Evolutionary conservation across 2,797 vertebrate species (phyloP).

Genomic region (Sorex maritimensis): DNA sequence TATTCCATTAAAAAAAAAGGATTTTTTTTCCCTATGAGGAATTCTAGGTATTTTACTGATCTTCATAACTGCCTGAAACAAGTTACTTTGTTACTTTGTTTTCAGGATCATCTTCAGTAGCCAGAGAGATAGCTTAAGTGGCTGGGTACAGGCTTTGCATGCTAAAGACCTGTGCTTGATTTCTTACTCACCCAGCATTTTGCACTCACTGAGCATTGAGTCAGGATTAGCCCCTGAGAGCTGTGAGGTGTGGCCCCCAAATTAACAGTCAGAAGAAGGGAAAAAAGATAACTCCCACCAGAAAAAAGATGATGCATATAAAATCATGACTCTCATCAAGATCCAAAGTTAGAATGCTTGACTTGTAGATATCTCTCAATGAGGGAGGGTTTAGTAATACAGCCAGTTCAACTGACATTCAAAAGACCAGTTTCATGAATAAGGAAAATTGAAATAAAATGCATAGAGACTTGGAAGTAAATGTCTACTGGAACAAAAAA

Average conservation of each 20-base stretch:
- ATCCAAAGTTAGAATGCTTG: neutral
- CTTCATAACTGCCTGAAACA: neutral
- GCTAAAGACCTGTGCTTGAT: no score
- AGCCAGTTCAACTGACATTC: conserved; percentile 1
- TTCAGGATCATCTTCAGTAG: no score
- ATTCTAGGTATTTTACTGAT: neutral
- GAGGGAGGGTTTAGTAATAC: neutral
- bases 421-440: neutral
- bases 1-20: neutral
- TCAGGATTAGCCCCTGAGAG: no score
- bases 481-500: no score
- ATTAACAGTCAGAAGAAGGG: no score
- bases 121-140: no score
- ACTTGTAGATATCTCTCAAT: neutral
- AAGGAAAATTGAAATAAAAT: no score
- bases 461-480: no score
- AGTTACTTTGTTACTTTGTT: neutral
- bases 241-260: no score
- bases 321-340: neutral
- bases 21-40: neutral
- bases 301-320: neutral
- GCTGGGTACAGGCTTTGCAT: no score
- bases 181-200: no score
- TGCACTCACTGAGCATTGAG: no score
- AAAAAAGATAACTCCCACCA: neutral